Conservation (phyloP, 2,888 invertebrate species). For the Hybos culiciformis region DNA sequence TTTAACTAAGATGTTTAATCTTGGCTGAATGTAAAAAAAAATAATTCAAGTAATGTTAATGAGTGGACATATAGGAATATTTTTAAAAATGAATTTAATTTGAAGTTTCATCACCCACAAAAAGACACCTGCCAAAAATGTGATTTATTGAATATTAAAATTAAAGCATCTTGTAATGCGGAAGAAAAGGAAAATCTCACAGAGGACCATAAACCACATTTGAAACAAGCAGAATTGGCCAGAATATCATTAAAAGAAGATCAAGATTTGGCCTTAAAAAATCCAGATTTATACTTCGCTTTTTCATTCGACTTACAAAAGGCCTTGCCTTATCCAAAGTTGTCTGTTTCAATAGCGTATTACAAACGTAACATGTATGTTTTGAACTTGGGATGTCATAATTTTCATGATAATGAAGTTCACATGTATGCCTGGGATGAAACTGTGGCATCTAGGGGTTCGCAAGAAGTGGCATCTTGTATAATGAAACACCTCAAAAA, state of each 20-base stretch:
- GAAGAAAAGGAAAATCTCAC: conserved; percentile 16
- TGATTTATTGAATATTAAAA: conserved; percentile 20
- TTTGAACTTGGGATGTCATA: conserved; percentile 3
- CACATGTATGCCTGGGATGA: conserved; percentile 9
- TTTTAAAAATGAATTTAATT: conserved; percentile 15
- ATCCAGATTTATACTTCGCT: conserved; percentile 5
- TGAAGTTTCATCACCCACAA: conserved; percentile 18
- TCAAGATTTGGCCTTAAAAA: conserved; percentile 7
- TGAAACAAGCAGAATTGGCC: conserved; percentile 19
- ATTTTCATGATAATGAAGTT: background rate
- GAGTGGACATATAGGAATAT: conserved; percentile 12
- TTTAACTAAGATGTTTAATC: conserved; percentile 4
- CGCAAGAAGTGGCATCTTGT: conserved; percentile 16
- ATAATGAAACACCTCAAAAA: conserved; percentile 16
- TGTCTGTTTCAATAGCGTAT: conserved; percentile 6
- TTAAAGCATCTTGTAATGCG: conserved; percentile 18
- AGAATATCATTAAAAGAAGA: conserved; percentile 14
- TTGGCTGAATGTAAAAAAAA: conserved; percentile 4
- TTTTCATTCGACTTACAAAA: conserved; percentile 10
- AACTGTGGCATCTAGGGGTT: conserved; percentile 15
- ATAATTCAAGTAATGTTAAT: conserved; percentile 7
- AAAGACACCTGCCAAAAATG: conserved; percentile 21
- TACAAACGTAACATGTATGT: conserved; percentile 6
- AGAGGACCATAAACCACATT: conserved; percentile 19
- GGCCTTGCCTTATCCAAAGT: conserved; percentile 2